Base-by-base conservation (phyloP, 2,113 vertebrate species). In the Oryzias melastigma region DNA sequence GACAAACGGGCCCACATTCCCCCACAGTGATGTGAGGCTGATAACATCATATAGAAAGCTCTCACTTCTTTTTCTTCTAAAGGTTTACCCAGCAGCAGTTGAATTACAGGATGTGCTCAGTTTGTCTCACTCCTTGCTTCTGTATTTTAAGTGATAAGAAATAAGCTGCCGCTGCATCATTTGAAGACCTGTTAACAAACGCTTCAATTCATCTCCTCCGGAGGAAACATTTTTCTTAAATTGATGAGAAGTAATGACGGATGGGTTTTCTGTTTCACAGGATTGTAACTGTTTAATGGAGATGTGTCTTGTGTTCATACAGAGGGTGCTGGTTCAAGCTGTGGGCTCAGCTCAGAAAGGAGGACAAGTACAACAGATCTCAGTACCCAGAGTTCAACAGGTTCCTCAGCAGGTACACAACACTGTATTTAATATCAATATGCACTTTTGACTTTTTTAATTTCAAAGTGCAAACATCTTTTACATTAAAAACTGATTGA, bases 321-420 rank as follows among this genome's bases (percentile, higher is more conserved):
- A 99, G 97, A 95, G 95, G 83, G 94, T 96, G 86, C 88, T 98
- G 93, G 95, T 97, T 80, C 96, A 98, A 79, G 88, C 95, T 60
- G 90, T 93, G 18, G 93, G 95, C 85, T 93, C 96, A 0, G 80
- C 93, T 87, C 94, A 95, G 88, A 99, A 98, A 89, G 94, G 92
- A 76, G 88, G 91, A 17, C 91, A 92, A 81, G 95, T 94, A 91
- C 95, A 98, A 88, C 93, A 95, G 3, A 85, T 95, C 78, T 90
- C 94, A 55, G 92, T 95, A 57, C 91, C 95, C 88, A 93, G 96
- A 82, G 92, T 93, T 13, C 94, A 96, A 88, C 96, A 95, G 87
- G 93, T 94, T 65, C 91, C 94, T 69, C 95, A 94, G 81, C 96
- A 97, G 96, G 96, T 98, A 92, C 93, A 95, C 85, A 87, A 79